Base-by-base conservation (phyloP, 1,140 invertebrate genomes). In the Tetramorium parvispinum region DNA sequence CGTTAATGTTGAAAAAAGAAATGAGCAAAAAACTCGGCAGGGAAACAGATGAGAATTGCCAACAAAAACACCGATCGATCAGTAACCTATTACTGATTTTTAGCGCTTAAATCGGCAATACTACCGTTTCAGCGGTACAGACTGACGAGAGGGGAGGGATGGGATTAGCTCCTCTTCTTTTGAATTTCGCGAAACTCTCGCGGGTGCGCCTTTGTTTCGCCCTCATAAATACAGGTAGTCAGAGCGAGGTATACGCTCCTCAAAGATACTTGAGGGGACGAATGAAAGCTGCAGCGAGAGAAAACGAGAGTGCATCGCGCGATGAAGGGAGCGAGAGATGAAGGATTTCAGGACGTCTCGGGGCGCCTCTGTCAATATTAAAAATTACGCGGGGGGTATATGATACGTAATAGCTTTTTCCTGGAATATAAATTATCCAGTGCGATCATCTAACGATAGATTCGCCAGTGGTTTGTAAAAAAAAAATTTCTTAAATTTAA, bases 101-200 rank as follows among this genome's bases (percentile, higher is more conserved):
- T 43, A 63, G 85, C 55, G 71, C 59, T 7, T 86, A 88, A 77
- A 53, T 87, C 6, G 79, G 82, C 40, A 57, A 70, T 55, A 24
- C 18, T 59, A 24, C 16, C 55, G 70, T n/a, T 51, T 2, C 8
- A 16, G 49, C 79, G 51, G 55, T 32, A 65, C 61, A 71, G 63
- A 70, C 43, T 61, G 70, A 16, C n/a, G 51, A 59, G 61, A 46
- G 13, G 66, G 37, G 53, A 43, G 16, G 51, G 55, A 53, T 13
- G 88, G 89, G 91, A 88, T 89, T 91, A 91, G 90, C 89, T 90
- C 92, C 83, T 90, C 89, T 92, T 91, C 91, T 92, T 93, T 92
- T 92, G 93, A 93, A 92, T 93, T 91, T 94, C 90, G 85, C 88
- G 89, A 92, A 93, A 94, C 93, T 92, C 92, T 82, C 49, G 78